A percentile compares a stretch with the other conserved stretches of the same genome.
Evolutionary conservation across 2,113 vertebrate genomes (phyloP).

Genomic region (Triplophysa rosa): DNA sequence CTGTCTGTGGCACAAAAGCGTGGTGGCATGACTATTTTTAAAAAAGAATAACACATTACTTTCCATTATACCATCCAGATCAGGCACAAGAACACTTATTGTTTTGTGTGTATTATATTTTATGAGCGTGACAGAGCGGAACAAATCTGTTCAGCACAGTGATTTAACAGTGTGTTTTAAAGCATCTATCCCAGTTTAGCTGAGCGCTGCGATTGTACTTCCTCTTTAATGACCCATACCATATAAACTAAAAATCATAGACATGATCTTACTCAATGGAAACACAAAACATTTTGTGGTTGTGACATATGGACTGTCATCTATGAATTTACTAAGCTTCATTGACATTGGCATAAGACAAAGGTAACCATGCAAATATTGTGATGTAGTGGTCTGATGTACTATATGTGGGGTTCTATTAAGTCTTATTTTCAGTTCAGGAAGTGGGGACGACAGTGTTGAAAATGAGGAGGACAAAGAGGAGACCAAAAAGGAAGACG

Average conservation of each 20-base stretch:
- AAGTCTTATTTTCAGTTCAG: slow-evolving; percentile 68
- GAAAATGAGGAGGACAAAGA: slow-evolving; percentile 74
- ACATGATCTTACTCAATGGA: slow-evolving; percentile 51
- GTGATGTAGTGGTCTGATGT: slow-evolving; percentile 68
- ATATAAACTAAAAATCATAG: slow-evolving; percentile 59
- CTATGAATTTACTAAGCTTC: slow-evolving; percentile 55
- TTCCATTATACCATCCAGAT: too few species aligned
- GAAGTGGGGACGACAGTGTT: slow-evolving; percentile 65
- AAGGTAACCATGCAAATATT: slow-evolving; percentile 64
- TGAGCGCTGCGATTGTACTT: background rate
- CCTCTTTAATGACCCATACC: background rate
- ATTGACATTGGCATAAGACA: slow-evolving; percentile 54
- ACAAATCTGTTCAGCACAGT: background rate
- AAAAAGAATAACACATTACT: background rate
- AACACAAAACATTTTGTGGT: slow-evolving; percentile 66
- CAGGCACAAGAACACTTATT: background rate
- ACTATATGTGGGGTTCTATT: slow-evolving; percentile 66
- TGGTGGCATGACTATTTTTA: background rate
- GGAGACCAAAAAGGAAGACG: slow-evolving; percentile 68
- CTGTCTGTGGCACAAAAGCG: too few species aligned
- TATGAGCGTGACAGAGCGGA: slow-evolving; percentile 7
- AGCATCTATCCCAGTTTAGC: background rate
- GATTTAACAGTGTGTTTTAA: background rate
- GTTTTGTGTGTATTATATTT: slow-evolving; percentile 1
- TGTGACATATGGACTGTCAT: slow-evolving; percentile 66